A percentile compares a stretch with the other conserved stretches of the same genome.
Conservation (phyloP, 2,113 vertebrate species). For the Halichoerus grypus region DNA sequence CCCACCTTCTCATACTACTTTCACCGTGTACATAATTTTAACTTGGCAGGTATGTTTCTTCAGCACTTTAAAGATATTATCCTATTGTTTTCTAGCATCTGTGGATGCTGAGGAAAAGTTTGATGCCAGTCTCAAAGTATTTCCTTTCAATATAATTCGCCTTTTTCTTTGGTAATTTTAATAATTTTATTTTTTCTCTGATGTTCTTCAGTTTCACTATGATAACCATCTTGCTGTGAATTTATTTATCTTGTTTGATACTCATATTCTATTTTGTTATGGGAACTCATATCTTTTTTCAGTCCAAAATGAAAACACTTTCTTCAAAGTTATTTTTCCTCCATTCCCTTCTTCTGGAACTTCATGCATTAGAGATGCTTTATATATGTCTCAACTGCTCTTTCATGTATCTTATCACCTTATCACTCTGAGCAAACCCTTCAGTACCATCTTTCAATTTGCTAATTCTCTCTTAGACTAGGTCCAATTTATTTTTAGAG, state of each 20-base stretch:
- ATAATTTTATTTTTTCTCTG: constrained; percentile 9
- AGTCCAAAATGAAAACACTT: background rate
- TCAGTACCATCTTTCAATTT: background rate
- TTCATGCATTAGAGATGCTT: background rate
- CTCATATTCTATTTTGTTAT: background rate
- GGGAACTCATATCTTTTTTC: background rate
- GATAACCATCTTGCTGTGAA: background rate
- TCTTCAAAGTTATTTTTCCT: background rate
- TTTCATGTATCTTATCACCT: background rate
- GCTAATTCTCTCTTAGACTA: background rate
- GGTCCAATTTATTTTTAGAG: background rate
- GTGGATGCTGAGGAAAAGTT: background rate
- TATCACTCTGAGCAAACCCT: background rate
- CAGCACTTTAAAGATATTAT: background rate
- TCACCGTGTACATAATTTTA: background rate
- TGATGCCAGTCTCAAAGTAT: background rate
- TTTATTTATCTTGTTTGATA: background rate
- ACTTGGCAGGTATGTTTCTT: background rate
- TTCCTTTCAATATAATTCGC: background rate
- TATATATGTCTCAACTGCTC: background rate
- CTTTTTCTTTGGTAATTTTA: background rate
- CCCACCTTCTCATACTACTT: background rate
- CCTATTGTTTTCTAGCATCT: background rate
- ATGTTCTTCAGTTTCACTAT: background rate
- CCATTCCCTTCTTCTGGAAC: background rate